Conservation (phyloP, 2,113 vertebrate genomes). For the Tringa solitaria region DNA sequence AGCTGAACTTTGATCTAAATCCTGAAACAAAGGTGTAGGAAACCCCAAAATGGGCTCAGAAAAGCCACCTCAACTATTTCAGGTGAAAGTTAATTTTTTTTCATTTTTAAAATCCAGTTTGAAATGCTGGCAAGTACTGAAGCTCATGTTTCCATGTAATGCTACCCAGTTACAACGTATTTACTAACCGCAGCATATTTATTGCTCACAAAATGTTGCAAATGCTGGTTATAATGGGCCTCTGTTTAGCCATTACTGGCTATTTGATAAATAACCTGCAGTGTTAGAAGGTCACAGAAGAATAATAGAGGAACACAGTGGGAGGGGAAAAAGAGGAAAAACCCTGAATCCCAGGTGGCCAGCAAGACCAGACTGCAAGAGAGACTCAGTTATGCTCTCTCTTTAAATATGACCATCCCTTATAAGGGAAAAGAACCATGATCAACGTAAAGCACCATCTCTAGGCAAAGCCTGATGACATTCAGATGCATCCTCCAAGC, state of each 20-base stretch:
- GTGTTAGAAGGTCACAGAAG: background rate
- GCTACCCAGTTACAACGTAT: background rate
- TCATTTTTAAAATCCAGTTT: background rate
- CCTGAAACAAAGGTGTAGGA: background rate
- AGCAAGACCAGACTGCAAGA: background rate
- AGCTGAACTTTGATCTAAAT: background rate
- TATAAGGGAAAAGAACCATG: constrained; percentile 33
- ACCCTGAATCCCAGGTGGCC: background rate
- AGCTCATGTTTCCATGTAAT: background rate
- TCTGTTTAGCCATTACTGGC: background rate
- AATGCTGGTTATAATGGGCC: background rate
- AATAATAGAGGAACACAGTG: background rate
- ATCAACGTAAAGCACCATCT: background rate
- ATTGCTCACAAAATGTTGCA: background rate
- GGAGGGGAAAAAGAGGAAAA: accelerated
- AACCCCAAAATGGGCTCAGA: background rate
- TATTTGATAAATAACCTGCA: background rate
- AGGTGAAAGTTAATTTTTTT: background rate
- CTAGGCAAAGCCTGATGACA: background rate
- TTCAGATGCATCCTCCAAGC: background rate
- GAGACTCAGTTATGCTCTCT: background rate
- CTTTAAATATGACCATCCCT: background rate
- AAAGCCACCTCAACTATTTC: background rate
- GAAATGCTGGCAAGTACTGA: background rate
- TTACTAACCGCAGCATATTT: background rate